These are phyloP conservation scores for Acanthococcus lagerstroemiae DNA, from an alignment of 2,888 invertebrate genomes.

Conservation along the genomic window DNA sequence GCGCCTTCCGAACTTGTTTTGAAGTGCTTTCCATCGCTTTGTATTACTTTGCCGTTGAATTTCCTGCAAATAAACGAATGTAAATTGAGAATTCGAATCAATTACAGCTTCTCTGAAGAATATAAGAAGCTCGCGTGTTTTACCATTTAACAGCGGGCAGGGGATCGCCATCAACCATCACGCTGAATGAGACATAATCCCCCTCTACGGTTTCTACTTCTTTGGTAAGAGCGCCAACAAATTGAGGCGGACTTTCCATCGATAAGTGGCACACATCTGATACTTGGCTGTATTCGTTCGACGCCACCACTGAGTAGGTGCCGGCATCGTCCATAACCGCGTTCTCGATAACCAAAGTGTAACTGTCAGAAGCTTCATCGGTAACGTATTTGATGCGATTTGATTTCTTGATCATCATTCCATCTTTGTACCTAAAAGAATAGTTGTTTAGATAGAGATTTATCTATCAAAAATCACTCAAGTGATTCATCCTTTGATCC, in stretches of 20 bases:
- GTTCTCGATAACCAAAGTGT: constrained; percentile 59
- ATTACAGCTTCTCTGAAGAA: not conserved
- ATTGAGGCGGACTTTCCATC: constrained; percentile 68
- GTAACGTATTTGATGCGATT: constrained; percentile 51
- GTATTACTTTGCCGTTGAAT: constrained; percentile 60
- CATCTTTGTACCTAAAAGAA: constrained; percentile 64
- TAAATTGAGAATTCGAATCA: too few relatives aligned
- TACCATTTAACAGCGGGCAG: constrained; percentile 75
- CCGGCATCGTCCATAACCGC: constrained; percentile 70
- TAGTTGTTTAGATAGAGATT: too few relatives aligned
- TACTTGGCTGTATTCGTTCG: constrained; percentile 79
- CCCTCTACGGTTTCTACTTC: constrained; percentile 61
- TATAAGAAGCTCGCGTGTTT: constrained; percentile 32
- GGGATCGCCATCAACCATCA: constrained; percentile 73
- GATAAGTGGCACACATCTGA: constrained; percentile 83
- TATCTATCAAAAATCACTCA: not conserved
- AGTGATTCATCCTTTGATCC: not conserved
- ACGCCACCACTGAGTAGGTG: constrained; percentile 75
- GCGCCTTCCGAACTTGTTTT: constrained; percentile 63
- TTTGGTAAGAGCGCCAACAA: constrained; percentile 58
- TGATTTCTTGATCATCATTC: constrained; percentile 61
- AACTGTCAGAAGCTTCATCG: constrained; percentile 58
- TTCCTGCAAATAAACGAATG: constrained; percentile 45
- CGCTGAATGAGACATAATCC: constrained; percentile 61
- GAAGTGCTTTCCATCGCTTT: constrained; percentile 53